Evolutionary conservation across 2,888 invertebrate genomes (phyloP), one percentile per base, ranked within the genome.

Genomic region (Acleris laterana): DNA sequence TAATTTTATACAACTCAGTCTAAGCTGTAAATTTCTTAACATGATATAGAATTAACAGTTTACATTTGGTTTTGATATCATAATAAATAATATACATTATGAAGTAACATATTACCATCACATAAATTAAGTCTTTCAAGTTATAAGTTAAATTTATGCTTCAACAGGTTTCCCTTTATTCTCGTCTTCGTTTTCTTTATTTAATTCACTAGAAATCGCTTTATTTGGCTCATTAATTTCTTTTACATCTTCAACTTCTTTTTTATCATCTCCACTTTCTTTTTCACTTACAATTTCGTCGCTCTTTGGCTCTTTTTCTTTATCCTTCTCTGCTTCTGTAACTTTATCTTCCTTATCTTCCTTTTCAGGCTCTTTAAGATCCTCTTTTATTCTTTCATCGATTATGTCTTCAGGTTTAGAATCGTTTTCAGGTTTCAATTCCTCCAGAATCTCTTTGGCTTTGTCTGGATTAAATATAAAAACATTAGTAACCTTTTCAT

Each of bases 401-500:
- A 60, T 51, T 1, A 56, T n/a, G 1, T 52, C n/a, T 3, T 57
- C 46, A 22, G 42, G 19, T 1, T 58, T 57, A 19, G 53, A 52
- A 42, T 50, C 38, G 17, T 55, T 62, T 13, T 71, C 61, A 1
- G 70, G 72, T 49, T 74, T 73, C 0, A 79, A 63, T n/a, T 73
- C 68, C 16, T 73, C 71, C n/a, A 78, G 65, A 4, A 71, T 48
- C 6, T 70, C 53, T 13, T 68, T 64, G 20, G 50, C 68, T 13
- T 77, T 70, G 5, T 72, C 75, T 3, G 79, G 75, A 62, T 83
- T 78, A 53, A 87, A 87, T 49, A 89, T 76, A 57, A 80, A 89
- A 46, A 89, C 74, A 50, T 89, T 89, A 1, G 85, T 87, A 0
- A 87, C 83, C 69, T 87, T 80, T 0, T 78, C 82, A 20, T 79